Evolutionary conservation across 2,888 invertebrate species (phyloP), one percentile per base, ranked within the genome.

Genomic region (Epinotia nisella): DNA sequence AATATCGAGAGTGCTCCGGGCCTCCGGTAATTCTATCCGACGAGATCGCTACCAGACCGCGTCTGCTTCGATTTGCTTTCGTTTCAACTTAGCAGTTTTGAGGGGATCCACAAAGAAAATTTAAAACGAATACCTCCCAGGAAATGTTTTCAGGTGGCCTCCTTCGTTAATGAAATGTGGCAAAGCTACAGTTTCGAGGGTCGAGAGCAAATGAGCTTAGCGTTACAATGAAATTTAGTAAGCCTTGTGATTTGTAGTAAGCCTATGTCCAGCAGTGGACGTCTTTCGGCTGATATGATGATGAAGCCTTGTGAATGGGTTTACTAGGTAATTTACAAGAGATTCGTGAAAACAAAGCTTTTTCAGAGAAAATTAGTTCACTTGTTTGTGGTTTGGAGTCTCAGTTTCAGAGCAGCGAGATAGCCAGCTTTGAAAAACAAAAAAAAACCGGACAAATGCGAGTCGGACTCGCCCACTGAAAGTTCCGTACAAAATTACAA

Each of bases 1-100:
- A 84, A 85, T 85, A 85, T 81, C 76, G 81, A 76, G 80, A 84
- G 83, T 82, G 82, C 80, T 80, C 70, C 76, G 74, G 78, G 80
- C 80, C 70, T 78, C 70, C 74, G 65, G 80, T 82, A 82, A 84
- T 85, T 80, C 77, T 72, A 78, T 78, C 78, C 76, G 75, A 69
- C 58, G 79, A 77, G 83, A 81, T 79, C 75, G 78, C 75, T 76
- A 61, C 61, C 80, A 80, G 79, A 74, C 77, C 76, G 75, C 77
- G 78, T 79, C 81, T 75, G 77, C 71, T 80, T 76, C 78, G 79
- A 81, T 83, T 84, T 80, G 71, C 75, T 80, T 75, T 73, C 76
- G 75, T 78, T 80, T 76, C 76, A 68, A 81, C 71, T 72, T 75
- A 61, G 53, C 67, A 64, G 59, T 71, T 67, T 66, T 53, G 53